Base-by-base conservation (phyloP, 2,888 invertebrate species). In the Thymelicus acteon region DNA sequence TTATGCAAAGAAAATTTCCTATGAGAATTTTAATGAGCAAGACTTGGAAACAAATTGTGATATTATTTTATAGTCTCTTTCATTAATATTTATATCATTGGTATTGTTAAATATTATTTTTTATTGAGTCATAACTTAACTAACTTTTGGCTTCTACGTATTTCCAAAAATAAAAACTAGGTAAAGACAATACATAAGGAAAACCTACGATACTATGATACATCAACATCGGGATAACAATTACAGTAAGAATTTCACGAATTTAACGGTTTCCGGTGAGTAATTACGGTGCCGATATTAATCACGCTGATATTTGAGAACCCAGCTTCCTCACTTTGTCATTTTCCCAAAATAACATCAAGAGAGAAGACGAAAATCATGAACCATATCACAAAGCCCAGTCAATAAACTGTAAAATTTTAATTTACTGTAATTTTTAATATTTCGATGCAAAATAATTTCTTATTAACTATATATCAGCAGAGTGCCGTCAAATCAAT, bases 261-360 rank as follows among this genome's bases (percentile, higher is more conserved):
- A 15, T 37, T 49, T 49, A 15, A 49, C 49, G 47, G 7, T 63
- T 48, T 63, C 63, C 63, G 63, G 13, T 49, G 49, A 49, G 37
- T 63, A 63, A 63, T 49, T 63, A 63, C 49, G 8, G 15, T 31
- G 2, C 57, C 57, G 15, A 49, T 63, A 39, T 62, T 62, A 62
- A 31, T 62, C 63, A 49, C 15, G 37, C 8, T 62, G 31, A 62
- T 48, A n/a, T 62, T 19, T 52, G 57, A 49, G 49, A 49, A 31
- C 49, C 52, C 44, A 19, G 49, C 49, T 63, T 49, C 49, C 49
- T 49, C 39, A 24, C 63, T 49, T 63, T 39, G 63, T 63, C 63
- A 63, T 49, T 49, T 63, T 49, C 49, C n/a, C 15, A 63, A 63
- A 63, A 63, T 63, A 63, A n/a, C 24, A 37, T 0, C n/a, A 49